Conservation (phyloP, 2,113 vertebrate genomes). For the Paralichthys olivaceus region DNA sequence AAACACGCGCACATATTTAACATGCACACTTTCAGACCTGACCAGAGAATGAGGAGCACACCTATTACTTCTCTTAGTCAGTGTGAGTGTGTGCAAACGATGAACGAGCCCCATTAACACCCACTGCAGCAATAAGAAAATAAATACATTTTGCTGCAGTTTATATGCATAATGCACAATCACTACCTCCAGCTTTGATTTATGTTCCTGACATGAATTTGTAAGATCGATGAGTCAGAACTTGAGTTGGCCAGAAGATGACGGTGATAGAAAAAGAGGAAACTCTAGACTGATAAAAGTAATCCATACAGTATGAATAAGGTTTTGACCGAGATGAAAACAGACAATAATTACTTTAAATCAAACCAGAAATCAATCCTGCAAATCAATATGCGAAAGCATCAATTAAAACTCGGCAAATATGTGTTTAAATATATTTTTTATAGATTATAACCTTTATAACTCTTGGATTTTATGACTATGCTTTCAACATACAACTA, state of each 20-base stretch:
- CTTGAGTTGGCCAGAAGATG: background rate
- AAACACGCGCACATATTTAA: background rate
- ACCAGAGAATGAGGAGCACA: slow-evolving; percentile 2
- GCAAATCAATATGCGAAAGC: too few species aligned
- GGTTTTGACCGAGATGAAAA: too few species aligned
- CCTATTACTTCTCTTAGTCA: background rate
- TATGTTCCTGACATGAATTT: background rate
- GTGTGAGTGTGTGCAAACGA: slow-evolving; percentile 1
- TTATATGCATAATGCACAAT: background rate
- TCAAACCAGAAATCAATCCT: too few species aligned
- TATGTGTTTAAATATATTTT: too few species aligned
- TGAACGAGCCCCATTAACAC: background rate
- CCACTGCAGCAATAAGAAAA: background rate
- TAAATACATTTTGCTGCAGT: background rate
- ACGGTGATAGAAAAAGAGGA: too few species aligned
- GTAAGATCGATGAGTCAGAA: background rate
- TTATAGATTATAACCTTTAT: too few species aligned
- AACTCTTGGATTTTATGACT: too few species aligned
- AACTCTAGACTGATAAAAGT: too few species aligned
- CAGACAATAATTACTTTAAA: too few species aligned
- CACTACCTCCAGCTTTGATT: background rate
- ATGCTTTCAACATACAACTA: too few species aligned
- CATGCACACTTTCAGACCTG: slow-evolving; percentile 6
- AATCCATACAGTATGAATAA: too few species aligned
- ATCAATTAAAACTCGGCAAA: too few species aligned